A percentile compares a stretch with the other conserved stretches of the same genome.
phyloP scores from a whole-genome alignment of 2,797 vertebrate species.

The Anisognathus igniventris region DNA sequence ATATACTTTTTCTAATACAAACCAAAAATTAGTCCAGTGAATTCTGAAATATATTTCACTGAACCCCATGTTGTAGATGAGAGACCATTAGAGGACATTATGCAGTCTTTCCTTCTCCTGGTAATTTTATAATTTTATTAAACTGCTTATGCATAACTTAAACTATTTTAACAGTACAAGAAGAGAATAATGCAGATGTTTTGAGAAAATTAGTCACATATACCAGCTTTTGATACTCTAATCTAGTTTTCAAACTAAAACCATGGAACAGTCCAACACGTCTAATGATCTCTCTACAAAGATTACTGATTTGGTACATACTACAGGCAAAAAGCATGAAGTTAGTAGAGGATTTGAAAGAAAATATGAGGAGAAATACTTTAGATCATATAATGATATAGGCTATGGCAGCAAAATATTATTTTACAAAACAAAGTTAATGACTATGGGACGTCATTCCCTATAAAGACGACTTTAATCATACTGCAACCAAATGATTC shows the following conservation, averaged over 20 bases:
- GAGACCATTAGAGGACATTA: background rate
- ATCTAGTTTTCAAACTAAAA: background rate
- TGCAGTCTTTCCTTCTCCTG: background rate
- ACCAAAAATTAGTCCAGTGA: background rate
- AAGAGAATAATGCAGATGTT: background rate
- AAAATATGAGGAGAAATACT: background rate
- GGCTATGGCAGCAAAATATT: background rate
- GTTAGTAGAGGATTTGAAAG: background rate
- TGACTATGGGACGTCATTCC: background rate
- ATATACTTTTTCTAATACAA: background rate
- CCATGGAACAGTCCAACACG: background rate
- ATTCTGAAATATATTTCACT: background rate
- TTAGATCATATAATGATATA: background rate
- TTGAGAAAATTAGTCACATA: background rate
- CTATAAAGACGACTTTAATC: background rate
- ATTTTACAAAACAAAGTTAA: background rate
- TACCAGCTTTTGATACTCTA: background rate
- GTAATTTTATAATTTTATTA: background rate
- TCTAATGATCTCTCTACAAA: background rate
- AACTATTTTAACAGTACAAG: background rate
- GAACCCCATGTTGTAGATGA: background rate
- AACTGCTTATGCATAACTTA: background rate
- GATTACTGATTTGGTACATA: background rate
- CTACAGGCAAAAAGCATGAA: background rate
- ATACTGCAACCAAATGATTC: background rate